phyloP scores from a whole-genome alignment of 2,113 vertebrate genomes.

The Sinocyclocheilus maitianheensis region DNA sequence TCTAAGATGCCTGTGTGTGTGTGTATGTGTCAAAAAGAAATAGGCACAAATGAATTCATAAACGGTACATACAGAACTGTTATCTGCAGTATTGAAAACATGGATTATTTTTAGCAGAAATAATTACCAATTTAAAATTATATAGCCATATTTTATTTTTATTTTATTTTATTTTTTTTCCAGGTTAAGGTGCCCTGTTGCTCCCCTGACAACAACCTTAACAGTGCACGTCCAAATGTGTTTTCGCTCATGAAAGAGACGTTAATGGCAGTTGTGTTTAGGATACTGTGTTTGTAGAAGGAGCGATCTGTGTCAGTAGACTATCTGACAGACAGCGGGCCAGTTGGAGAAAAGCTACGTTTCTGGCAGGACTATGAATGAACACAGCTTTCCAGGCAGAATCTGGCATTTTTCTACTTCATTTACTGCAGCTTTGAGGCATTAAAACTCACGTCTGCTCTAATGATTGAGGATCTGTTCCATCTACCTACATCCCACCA shows the following conservation, averaged over 20 bases:
- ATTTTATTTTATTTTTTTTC: too few relatives aligned
- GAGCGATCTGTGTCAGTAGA: constrained; percentile 35
- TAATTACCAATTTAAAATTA: background rate
- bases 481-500: background rate
- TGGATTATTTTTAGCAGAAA: background rate
- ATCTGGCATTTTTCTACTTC: constrained; percentile 55
- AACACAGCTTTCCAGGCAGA: constrained; percentile 40
- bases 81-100: background rate
- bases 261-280: background rate
- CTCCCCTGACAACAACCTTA: background rate
- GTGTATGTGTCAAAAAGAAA: background rate
- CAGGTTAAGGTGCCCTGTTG: background rate
- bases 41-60: background rate
- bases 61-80: background rate
- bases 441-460: constrained; percentile 25
- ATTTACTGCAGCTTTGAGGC: constrained; percentile 53
- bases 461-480: constrained; percentile 35
- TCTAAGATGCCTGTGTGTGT: background rate
- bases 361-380: constrained; percentile 52
- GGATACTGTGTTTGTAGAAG: constrained; percentile 23
- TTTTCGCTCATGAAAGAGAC: background rate
- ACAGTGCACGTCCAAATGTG: background rate
- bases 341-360: constrained; percentile 33
- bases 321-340: constrained; percentile 41
- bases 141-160: background rate